Base-by-base conservation (phyloP, 2,888 invertebrate genomes). In the Psylliodes chrysocephalus region DNA sequence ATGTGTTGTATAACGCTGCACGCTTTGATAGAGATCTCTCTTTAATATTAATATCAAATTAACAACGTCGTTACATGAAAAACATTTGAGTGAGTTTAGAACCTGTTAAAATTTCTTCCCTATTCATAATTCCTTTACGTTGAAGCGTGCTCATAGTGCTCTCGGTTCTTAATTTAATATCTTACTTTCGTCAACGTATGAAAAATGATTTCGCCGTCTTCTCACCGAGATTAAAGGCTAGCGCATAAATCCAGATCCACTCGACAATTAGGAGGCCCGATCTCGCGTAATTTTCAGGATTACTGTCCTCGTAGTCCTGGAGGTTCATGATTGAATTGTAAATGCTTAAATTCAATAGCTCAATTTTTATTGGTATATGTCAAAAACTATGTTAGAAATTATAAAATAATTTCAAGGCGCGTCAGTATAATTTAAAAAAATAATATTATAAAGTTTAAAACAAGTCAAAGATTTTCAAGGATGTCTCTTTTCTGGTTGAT, bases 131-230 rank as follows among this genome's bases (percentile, higher is more conserved):
- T 44, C 44, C 15, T 19, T 44, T n/a, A 19, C 17, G 17, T 18
- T 17, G 17, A 14, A 44, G 19, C 44, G 10, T 19, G 18, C 44
- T 44, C 18, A 44, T 44, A 17, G 44, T 44, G 44, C 18, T 44
- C 44, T 19, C 44, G 8, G 17, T 44, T 44, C 17, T 44, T 44
- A 44, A 44, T 44, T 18, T 44, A 44, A 40, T 14, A 15, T 44
- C 44, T 17, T 17, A 44, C 44, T 44, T 44, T 44, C 44, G 44
- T 44, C 44, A 44, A 44, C 44, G 17, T 14, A 18, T 33, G 51
- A 51, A 51, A 51, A 51, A 51, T 51, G 51, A 51, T 51, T 51
- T 51, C 15, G 33, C 51, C 30, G 33, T 35, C 51, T 51, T 51
- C 17, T 3, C 33, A n/a, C 51, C 51, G 33, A 18, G 51, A 51